Base-by-base conservation (phyloP, 2,797 vertebrate genomes). In the Lerista edwardsae region DNA sequence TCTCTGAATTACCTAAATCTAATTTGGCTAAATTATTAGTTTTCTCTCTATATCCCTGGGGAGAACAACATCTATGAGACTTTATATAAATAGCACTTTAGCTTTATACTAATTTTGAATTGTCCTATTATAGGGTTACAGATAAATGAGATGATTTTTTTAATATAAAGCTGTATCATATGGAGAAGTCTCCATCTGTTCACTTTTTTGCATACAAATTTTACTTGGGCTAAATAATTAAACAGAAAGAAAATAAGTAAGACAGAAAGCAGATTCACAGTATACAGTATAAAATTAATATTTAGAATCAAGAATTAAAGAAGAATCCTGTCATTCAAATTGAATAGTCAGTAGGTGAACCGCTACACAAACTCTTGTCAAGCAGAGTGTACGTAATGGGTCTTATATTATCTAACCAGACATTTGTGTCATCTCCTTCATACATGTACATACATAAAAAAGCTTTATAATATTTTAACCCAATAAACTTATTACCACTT, bases 111-210 rank as follows among this genome's bases (percentile, higher is more conserved):
- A 2, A 31, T 80, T 39, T 41, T 14, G 14, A 71, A 57, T 57
- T 80, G 51, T 71, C 55, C 51, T 57, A 57, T 19, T 47, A 44
- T 79, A 36, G 44, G 67, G 19, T 73, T 62, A 19, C 39, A n/a
- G 25, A 3, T 29, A 59, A 59, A 21, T 41, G 21, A 57, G 15
- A 27, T 78, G 39, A 27, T 64, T 78, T 29, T n/a, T n/a, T 11
- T 44, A 62, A 36, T 68, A 41, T 41, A 39, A 71, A 9, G 36
- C 21, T 71, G 21, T 21, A 19, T 17, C 36, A 2, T 1, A 39
- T 0, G 0, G 25, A 17, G 1, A 0, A 41, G 0, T 0, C 51
- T 83, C 83, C 15, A 29, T 86, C 69, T 44, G 65, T 59, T 57
- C 27, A 1, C 41, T 51, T 39, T 12, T 67, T 31, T 57, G 19